Base-by-base conservation (phyloP, 1,140 invertebrate genomes). In the Olivierus martensii region DNA sequence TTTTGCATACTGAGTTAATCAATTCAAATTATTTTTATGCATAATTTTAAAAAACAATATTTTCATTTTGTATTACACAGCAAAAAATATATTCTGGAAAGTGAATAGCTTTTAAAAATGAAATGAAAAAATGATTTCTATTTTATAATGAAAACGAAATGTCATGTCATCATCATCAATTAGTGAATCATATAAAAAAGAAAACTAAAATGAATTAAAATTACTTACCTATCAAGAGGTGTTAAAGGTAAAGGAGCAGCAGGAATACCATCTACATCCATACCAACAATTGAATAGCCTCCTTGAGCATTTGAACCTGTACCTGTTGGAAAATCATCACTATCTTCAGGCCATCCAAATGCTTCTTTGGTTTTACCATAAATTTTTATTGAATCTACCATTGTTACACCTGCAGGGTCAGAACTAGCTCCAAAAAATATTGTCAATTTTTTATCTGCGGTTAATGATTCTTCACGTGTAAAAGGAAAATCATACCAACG, bases 341-440 rank as follows among this genome's bases (percentile, higher is more conserved):
- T 79, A 65, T 96, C 92, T 68, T 97, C 92, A 0, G 92, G 91
- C 93, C 92, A 97, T 41, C 90, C 91, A 70, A 97, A 94, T 0
- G 81, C 74, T 66, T 96, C 92, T 72, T 96, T 97, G 3, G 87
- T 88, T 71, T 95, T 94, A 2, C 89, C 90, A 68, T 96, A 75
- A 10, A 92, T 80, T 74, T 92, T 93, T 12, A 96, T 81, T 39
- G 86, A 90, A 69, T 96, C 91, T 3, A 97, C 78, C 77, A 94
- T 85, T 19, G 84, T 93, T 2, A 95, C 81, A 57, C 82, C 80
- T 59, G 87, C 84, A 0, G 86, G 78, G 72, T 95, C 90, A 49
- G 62, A 63, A 34, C 90, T 93, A 3, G 87, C 80, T 51, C 89
- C 88, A 73, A 98, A 93, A 38, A 79, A 80, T n/a, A 96, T 79